Base-by-base conservation (phyloP, 2,888 invertebrate species). In the Drosophila koepferae region DNA sequence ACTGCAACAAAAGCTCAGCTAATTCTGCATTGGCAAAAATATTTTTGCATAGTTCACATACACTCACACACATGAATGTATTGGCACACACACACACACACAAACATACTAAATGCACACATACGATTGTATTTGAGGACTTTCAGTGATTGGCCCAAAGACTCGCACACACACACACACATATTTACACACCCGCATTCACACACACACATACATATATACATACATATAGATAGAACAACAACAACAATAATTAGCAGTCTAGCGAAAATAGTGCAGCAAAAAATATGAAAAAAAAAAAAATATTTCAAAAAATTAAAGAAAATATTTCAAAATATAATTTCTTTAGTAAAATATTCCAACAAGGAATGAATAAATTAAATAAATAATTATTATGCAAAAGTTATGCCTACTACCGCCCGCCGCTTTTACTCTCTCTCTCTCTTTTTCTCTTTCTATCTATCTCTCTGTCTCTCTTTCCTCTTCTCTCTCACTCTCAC, bases 401-500 rank as follows among this genome's bases (percentile, higher is more conserved):
- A 75, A 89, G 81, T 89, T 89, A 86, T 85, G 85, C 85, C 89
- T 85, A 85, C 85, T 86, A 85, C 87, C 89, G 89, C 85, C 85
- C 85, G 87, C 85, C 85, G 85, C 85, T 85, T 85, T 85, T 78
- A 78, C 84, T 82, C 72, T 87, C 70, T 80, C 55, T 82, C 60
- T 83, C 58, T 84, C 55, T 77, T 10, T 81, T 16, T 83, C 43
- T 78, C n/a, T 72, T 20, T 74, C 34, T 74, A 16, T 77, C 18
- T 80, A 40, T 59, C 62, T 72, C 49, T 72, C 55, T 80, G 56
- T 68, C 62, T 73, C 65, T 76, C 58, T 63, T 62, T 74, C 72
- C 40, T 49, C 61, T 67, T 59, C 63, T 58, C 71, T 71, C 61
- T 53, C 61, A 81, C 69, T 82, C 55, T 87, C 65, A 74, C 54